phyloP scores from a whole-genome alignment of 1,140 invertebrate species.

The Bathynomus jamesi region DNA sequence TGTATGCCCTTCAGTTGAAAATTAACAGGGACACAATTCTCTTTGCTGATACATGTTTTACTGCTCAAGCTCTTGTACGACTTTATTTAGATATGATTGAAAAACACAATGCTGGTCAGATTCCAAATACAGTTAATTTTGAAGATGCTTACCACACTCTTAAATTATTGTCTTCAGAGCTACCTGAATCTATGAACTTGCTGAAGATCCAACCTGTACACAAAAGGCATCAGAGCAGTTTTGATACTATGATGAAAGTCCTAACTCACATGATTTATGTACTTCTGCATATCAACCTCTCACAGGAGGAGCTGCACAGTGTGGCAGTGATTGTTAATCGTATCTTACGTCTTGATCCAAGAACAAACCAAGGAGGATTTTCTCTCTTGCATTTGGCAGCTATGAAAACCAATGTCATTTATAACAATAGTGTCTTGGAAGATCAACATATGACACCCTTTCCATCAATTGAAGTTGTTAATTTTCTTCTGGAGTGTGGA shows the following conservation, averaged over 20 bases:
- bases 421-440: constrained; percentile 65
- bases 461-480: constrained; percentile 58
- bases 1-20: constrained; percentile 65
- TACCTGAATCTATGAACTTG: constrained; percentile 53
- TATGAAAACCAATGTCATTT: constrained; percentile 67
- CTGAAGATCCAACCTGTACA: constrained; percentile 59
- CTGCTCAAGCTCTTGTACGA: constrained; percentile 55
- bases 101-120: constrained; percentile 51
- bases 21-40: constrained; percentile 65
- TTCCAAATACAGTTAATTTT: constrained; percentile 54
- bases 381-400: constrained; percentile 71
- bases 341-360: constrained; percentile 50
- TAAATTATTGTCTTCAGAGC: constrained; percentile 53
- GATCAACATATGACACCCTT: constrained; percentile 48
- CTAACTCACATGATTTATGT: constrained; percentile 73
- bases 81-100: constrained; percentile 69
- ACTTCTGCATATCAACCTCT: constrained; percentile 53
- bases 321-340: constrained; percentile 24
- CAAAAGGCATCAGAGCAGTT: constrained; percentile 69
- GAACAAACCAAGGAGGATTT: constrained; percentile 49
- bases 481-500: constrained; percentile 63
- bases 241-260: constrained; percentile 56
- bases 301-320: constrained; percentile 44
- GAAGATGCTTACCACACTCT: constrained; percentile 65
- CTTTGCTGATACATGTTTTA: constrained; percentile 66